Evolutionary conservation across 2,797 vertebrate genomes (phyloP), one percentile per base, ranked within the genome.

Genomic region (Eleutherodactylus coqui): DNA sequence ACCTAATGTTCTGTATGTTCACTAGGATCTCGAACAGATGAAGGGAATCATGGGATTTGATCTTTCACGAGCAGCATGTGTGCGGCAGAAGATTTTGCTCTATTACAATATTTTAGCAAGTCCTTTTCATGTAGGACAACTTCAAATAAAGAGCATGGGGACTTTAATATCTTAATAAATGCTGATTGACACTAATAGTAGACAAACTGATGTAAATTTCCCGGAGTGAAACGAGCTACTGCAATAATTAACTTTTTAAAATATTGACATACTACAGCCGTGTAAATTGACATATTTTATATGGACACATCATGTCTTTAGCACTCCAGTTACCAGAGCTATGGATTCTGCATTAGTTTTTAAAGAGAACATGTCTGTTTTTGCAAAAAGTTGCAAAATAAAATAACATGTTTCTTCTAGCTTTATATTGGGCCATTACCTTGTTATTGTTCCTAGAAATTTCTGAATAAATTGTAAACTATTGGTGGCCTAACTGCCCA

Each of bases 191-290:
- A 82, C 21, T 82, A 82, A 82, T 82, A 72, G 64, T 70, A 45
- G 80, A 82, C 67, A 38, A 82, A 82, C 45, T 82, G 34, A 82
- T 82, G 67, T 82, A 72, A 82, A 82, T 82, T 72, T 11, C 62
- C 80, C 67, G 47, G 16, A 41, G 67, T 29, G 64, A 41, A 29
- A 72, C 72, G 62, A 82, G 29, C 70, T 75, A 41, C 51, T 29
- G 38, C 75, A 75, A 83, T 83, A 75, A 83, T 83, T 83, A 83
- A 75, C 81, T 83, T 75, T 83, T 75, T 83, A 45, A 83, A 72
- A 82, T 82, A 82, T 82, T 82, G 80, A 82, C 80, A 53, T 72
- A 82, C 38, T 72, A 72, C 47, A 72, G 64, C 80, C 49, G 45
- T 82, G 64, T 82, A 72, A 82, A 82, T 82, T 72, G 64, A 72